Evolutionary conservation across 2,888 invertebrate genomes (phyloP), one percentile per base, ranked within the genome.

Genomic region (Drosophila kambysellisi): DNA sequence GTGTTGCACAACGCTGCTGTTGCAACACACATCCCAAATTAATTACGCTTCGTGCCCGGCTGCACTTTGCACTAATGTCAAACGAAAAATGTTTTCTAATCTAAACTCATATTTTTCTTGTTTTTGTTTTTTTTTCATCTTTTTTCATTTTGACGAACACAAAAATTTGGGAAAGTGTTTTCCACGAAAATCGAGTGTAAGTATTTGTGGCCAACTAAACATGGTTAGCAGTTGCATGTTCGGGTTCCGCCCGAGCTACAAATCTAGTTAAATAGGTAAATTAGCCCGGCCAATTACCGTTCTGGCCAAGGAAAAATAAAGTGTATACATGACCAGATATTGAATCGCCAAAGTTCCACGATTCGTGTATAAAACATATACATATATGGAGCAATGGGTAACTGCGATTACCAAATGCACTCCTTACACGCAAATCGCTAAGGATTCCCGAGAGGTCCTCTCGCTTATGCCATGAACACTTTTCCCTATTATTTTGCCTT

Each of bases 251-350:
- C 43, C 30, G 25, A 32, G 43, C 41, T 12, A 61, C 88, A 87
- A 83, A 90, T 89, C 84, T 66, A 71, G 89, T 76, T 87, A 83
- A 90, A 81, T 81, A 73, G 85, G 71, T 76, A 84, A 90, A 90
- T 90, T 89, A 89, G 85, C 65, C 66, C 25, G 57, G 39, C 70
- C 85, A 89, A 86, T 86, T 90, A 86, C 87, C 68, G 88, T 83
- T 41, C 53, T 69, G 50, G 43, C 57, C 56, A 15, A 25, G 15
- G 2, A 8, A 29, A 53, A 33, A 8, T 35, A 20, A 41, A 54
- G 15, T 65, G 64, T 50, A 60, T 56, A 63, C 73, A 56, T 46
- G 66, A 50, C 65, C 64, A 89, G 77, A 79, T 82, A 80, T 57
- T 67, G 32, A 17, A 41, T 41, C 41, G 41, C 62, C 29, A 33